These are phyloP conservation scores for Cotesia glomerata DNA, from an alignment of 1,140 invertebrate genomes.

Conservation along the genomic window DNA sequence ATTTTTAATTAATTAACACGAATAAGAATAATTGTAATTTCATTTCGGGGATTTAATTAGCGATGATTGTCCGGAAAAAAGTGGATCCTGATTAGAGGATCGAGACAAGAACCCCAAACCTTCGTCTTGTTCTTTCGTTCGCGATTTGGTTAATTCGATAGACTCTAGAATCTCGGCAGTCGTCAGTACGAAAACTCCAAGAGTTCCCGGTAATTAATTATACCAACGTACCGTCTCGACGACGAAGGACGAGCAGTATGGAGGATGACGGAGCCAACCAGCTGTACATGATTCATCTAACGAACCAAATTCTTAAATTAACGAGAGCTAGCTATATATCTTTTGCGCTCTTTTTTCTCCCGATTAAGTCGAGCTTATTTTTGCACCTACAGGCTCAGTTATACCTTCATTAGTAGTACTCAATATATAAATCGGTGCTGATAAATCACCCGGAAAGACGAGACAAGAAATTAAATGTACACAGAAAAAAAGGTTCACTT, in stretches of 20 bases:
- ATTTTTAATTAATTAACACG: too few relatives aligned
- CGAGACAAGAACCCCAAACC: not conserved
- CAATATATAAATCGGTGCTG: not conserved
- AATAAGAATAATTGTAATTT: conserved; percentile 13
- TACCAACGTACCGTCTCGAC: conserved; percentile 48
- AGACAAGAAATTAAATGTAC: conserved; percentile 5
- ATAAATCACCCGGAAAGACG: not conserved
- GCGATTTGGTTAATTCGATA: conserved; percentile 51
- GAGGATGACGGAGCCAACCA: conserved; percentile 42
- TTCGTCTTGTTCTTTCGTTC: conserved; percentile 25
- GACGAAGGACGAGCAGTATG: not conserved
- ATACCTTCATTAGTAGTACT: not conserved
- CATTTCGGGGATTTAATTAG: conserved; percentile 46
- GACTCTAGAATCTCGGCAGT: not conserved
- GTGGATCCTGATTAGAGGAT: conserved; percentile 38
- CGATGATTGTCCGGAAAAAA: conserved; percentile 61
- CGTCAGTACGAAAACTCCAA: conserved; percentile 29
- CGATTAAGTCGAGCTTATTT: conserved; percentile 25
- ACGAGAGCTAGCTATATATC: conserved; percentile 46
- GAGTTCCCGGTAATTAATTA: conserved; percentile 56
- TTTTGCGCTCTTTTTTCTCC: conserved; percentile 1
- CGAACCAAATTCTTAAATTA: conserved; percentile 62
- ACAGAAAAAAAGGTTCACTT: too few relatives aligned
- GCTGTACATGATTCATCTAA: conserved; percentile 57
- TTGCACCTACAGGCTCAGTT: not conserved